Evolutionary conservation across 2,113 vertebrate genomes (phyloP).

Genomic region (Isurus oxyrinchus): DNA sequence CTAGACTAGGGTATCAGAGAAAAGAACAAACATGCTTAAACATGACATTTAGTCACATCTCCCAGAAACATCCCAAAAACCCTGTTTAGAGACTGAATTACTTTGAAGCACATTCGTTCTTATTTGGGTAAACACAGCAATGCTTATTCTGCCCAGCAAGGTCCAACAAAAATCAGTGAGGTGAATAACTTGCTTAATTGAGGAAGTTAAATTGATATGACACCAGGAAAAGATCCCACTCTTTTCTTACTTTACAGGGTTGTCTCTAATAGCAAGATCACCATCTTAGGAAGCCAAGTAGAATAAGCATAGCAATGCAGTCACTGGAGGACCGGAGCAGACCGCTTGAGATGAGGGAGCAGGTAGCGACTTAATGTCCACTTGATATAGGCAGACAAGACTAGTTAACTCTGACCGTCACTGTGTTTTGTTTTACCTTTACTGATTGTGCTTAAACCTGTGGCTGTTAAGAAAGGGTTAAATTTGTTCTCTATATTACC

Average conservation of each 20-base stretch:
- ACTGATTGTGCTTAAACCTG: too few relatives aligned
- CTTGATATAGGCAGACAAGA: background rate
- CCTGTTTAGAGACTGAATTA: background rate
- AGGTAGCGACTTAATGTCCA: background rate
- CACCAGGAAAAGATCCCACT: background rate
- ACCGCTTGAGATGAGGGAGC: background rate
- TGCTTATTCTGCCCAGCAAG: background rate
- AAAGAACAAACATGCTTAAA: background rate
- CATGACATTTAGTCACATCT: background rate
- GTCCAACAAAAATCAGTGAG: background rate
- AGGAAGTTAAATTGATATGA: background rate
- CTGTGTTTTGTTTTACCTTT: background rate
- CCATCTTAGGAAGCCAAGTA: background rate
- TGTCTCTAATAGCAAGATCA: background rate
- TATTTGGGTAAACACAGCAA: background rate
- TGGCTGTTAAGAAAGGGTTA: slow-evolving; percentile 1
- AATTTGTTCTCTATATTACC: slow-evolving; percentile 47
- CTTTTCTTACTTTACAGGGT: background rate
- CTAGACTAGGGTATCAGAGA: background rate
- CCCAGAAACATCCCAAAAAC: background rate
- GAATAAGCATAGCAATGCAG: background rate
- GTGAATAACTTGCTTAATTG: background rate
- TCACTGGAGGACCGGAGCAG: background rate
- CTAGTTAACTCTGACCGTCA: too few relatives aligned
- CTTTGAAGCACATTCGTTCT: background rate